phyloP scores from a whole-genome alignment of 1,140 invertebrate species.

The Sarcophaga peregrina region DNA sequence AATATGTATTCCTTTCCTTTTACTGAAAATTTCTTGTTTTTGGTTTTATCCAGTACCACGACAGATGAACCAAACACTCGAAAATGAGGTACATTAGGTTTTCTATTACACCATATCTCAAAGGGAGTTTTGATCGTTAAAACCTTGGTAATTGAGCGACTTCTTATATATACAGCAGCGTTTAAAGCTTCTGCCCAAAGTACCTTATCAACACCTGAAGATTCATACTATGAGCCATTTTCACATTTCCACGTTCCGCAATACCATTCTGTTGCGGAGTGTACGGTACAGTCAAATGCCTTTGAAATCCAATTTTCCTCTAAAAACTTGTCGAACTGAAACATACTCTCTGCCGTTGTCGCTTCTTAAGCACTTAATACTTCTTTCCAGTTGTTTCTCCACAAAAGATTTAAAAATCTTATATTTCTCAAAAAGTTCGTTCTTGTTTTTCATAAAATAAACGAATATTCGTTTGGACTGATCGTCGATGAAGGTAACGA shows the following conservation, averaged over 20 bases:
- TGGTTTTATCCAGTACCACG: too few species aligned
- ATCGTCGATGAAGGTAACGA: conserved; percentile 17
- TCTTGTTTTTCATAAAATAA: neutral
- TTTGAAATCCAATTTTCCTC: neutral
- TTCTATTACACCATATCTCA: neutral
- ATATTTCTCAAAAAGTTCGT: neutral
- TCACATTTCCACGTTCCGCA: neutral
- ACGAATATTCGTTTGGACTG: neutral
- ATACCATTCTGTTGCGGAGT: neutral
- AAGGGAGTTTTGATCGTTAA: neutral
- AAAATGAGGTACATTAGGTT: neutral
- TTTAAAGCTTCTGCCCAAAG: neutral
- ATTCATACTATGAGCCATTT: neutral
- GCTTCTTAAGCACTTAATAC: neutral
- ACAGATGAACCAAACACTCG: too few species aligned
- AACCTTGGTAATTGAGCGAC: neutral
- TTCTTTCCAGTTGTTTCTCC: neutral
- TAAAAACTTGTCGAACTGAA: neutral
- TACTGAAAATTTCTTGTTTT: neutral
- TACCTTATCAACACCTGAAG: neutral
- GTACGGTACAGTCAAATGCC: neutral
- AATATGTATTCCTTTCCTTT: neutral
- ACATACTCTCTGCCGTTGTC: conserved; percentile 3
- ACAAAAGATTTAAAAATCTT: neutral
- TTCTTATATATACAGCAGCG: neutral